Evolutionary conservation across 2,888 invertebrate genomes (phyloP).

Genomic region (Frankliniella intonsa): DNA sequence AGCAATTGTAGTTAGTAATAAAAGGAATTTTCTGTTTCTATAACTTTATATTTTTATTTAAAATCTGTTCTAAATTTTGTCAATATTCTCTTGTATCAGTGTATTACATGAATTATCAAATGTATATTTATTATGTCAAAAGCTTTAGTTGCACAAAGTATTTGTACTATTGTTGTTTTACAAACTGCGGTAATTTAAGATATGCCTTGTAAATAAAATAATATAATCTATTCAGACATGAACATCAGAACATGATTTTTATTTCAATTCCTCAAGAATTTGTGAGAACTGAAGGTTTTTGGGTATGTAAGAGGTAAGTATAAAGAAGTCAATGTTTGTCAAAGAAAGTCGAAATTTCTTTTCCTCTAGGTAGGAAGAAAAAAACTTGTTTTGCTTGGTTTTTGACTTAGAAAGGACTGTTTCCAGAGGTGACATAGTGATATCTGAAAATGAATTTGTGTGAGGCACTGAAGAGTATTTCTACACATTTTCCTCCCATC

Average conservation of each 20-base stretch:
- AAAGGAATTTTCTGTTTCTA: neutral
- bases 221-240: slow-evolving; percentile 3
- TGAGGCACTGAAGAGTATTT: too few species aligned
- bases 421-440: too few species aligned
- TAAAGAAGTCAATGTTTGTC: too few species aligned
- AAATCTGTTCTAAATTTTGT: neutral
- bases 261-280: neutral
- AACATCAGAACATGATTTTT: neutral
- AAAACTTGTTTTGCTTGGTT: too few species aligned
- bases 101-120: neutral
- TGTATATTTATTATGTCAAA: neutral
- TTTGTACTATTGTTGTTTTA: slow-evolving; percentile 23
- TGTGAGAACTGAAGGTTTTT: neutral
- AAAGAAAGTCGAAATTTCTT: too few species aligned
- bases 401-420: too few species aligned
- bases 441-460: too few species aligned
- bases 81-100: neutral
- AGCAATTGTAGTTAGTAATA: neutral
- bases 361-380: too few species aligned
- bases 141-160: slow-evolving; percentile 26
- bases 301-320: neutral
- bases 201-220: neutral
- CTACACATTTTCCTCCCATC: neutral
- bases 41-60: neutral
- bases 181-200: neutral